Evolutionary conservation across 2,797 vertebrate species (phyloP), one percentile per base, ranked within the genome.

Genomic region (Megalops cyprinoides): DNA sequence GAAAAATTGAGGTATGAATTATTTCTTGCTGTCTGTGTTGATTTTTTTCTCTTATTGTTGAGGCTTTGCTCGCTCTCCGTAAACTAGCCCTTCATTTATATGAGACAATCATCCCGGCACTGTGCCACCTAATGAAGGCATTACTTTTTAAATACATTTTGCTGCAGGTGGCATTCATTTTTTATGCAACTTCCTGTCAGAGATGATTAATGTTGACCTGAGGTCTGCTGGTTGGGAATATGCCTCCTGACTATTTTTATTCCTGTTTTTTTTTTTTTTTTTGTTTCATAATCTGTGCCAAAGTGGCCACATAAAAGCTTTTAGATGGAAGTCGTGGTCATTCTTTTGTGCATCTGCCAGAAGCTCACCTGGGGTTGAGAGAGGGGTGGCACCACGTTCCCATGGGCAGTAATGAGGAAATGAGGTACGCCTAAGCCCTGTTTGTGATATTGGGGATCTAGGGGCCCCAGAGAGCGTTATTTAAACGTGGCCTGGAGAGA

Each of bases 161-260:
- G 23, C 71, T 12, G 42, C 14, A 1, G 71, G 44, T 46, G 46
- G 15, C 46, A 48, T 74, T 74, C 44, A 31, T 74, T 49, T 48
- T 74, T 49, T 49, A 74, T 74, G 25, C 71, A 49, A 9, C 71
- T 74, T 18, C 46, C 44, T 49, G n/a, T 31, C 71, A 46, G n/a
- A 74, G 25, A 25, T 49, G n/a, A 49, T 74, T 49, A 74, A 46
- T 74, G 25, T 74, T 74, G 44, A 74, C 71, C 44, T 31, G 44
- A 74, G 71, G 46, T 49, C 71, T 48, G 10, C 42, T 49, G 44
- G 23, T 42, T 74, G 44, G 71, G 44, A 74, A 74, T 25, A 74
- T 49, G 51, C 20, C 65, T 34, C 60, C 1, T 31, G 44, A 25
- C n/a, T 48, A 3, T 49, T 28, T 49, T 20, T n/a, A 31, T 34